These are phyloP conservation scores for Paraescarpia echinospica DNA, from an alignment of 1,140 invertebrate species.

Conservation along the genomic window DNA sequence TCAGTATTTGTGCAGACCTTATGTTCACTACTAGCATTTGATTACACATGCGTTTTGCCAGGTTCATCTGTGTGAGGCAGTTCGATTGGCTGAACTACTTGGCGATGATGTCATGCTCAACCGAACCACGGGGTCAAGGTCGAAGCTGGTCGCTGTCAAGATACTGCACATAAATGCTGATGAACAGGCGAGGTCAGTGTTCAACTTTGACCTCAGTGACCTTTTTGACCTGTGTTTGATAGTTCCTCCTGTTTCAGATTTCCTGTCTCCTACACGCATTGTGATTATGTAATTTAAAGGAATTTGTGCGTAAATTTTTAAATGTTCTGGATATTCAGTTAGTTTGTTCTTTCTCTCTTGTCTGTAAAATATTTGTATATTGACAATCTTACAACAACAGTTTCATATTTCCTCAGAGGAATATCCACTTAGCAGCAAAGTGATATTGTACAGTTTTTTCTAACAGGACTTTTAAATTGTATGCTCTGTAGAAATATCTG, in stretches of 20 bases:
- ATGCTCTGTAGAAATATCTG: too few species aligned
- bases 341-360: too few species aligned
- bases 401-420: too few species aligned
- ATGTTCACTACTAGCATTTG: background rate
- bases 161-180: constrained; percentile 72
- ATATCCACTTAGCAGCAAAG: too few species aligned
- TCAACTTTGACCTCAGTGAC: background rate
- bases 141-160: constrained; percentile 75
- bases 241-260: background rate
- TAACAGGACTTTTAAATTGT: too few species aligned
- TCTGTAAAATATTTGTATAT: too few species aligned
- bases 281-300: background rate
- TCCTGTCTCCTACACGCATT: background rate
- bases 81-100: constrained; percentile 77
- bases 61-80: constrained; percentile 84
- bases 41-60: constrained; percentile 45
- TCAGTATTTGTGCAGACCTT: background rate
- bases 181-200: constrained; percentile 49
- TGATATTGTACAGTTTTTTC: too few species aligned
- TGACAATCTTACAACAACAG: too few species aligned
- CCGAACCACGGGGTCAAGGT: constrained; percentile 56
- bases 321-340: too few species aligned
- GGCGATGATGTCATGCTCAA: constrained; percentile 50
- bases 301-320: background rate
- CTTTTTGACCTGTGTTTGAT: background rate